Evolutionary conservation across 2,113 vertebrate genomes (phyloP), one percentile per base, ranked within the genome.

Genomic region (Seriola dumerili): DNA sequence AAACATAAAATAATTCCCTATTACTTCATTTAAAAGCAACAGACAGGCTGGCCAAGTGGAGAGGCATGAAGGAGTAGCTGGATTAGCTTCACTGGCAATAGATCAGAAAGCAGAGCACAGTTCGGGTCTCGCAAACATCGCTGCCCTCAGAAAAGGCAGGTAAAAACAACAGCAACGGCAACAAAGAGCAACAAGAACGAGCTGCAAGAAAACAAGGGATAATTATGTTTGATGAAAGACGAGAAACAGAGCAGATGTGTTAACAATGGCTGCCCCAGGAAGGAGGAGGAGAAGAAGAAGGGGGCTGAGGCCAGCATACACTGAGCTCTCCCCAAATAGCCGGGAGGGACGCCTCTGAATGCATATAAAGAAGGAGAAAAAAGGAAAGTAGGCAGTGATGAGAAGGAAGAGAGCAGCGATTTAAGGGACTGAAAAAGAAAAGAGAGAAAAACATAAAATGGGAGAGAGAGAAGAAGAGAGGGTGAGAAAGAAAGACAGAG

Each of bases 301-400:
- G 80, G 82, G 85, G 87, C 89, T 92, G 91, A 92, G 94, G 93
- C 95, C 94, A 94, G 81, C 82, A 85, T 87, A 85, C 78, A 69
- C 74, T 66, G 66, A 90, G 80, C 79, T 80, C 85, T 88, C 71
- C 80, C 73, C 86, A 88, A 89, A 91, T 89, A 93, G 92, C 81
- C 12, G 50, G 44, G 50, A 89, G 93, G 83, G 77, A 72, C 67
- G 84, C 84, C 81, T 90, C 80, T 69, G 80, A 92, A 87, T 90
- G 89, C 87, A 87, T 78, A 89, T 78, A 76, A 86, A 82, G 62
- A 78, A 78, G 72, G 17, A 36, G 16, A 25, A 32, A 80, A 78
- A 77, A 38, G 40, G 44, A 42, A 68, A 63, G 57, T 19, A 72
- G 81, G 73, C 74, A 76, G 57, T 70, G 86, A 81, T 78, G 79